A percentile compares a stretch with the other conserved stretches of the same genome.
Conservation (phyloP, 2,113 vertebrate genomes). For the Chinchilla lanigera region DNA sequence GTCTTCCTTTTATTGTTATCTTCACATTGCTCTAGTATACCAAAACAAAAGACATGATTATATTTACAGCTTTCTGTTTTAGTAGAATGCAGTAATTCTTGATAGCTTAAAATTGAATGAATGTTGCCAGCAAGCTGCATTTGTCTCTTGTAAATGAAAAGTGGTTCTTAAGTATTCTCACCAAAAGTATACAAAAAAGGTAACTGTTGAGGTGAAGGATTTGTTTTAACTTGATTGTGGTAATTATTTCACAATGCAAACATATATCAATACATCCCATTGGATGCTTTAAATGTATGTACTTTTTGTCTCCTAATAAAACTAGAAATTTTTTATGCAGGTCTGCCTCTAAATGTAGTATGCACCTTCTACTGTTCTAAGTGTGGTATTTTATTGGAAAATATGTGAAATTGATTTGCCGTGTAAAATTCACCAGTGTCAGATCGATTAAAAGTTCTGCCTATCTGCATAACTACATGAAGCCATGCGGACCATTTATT, state of each 20-base stretch:
- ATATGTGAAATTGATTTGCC: not conserved
- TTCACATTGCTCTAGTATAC: not conserved
- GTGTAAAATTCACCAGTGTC: not conserved
- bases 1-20: not conserved
- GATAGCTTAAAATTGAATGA: not conserved
- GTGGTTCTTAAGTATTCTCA: not conserved
- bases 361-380: not conserved
- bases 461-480: not conserved
- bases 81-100: not conserved
- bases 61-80: not conserved
- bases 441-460: not conserved
- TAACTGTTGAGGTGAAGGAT: not conserved
- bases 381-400: not conserved
- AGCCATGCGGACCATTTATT: not conserved
- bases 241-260: not conserved
- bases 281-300: not conserved
- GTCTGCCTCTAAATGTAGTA: not conserved
- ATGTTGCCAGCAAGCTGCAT: not conserved
- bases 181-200: not conserved
- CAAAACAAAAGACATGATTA: not conserved
- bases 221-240: not conserved
- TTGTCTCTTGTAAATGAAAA: not conserved
- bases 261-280: not conserved
- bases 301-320: not conserved
- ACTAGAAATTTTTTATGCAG: not conserved